Base-by-base conservation (phyloP, 30 jellyfish, hydroid and myxozoan genomes). In the Aurelia coerulea region DNA sequence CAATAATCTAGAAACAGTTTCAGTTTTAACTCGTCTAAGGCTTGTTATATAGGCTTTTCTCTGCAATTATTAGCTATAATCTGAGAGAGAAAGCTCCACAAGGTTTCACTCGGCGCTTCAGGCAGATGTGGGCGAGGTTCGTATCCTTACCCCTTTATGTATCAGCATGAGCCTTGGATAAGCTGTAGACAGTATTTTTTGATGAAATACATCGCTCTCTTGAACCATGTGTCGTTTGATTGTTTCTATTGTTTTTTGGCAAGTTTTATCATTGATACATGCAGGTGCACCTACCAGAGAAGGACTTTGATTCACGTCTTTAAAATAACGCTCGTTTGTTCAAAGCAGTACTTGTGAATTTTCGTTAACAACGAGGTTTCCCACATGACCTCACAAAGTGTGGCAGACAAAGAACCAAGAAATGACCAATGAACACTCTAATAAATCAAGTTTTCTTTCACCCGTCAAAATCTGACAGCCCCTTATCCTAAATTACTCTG, bases 271-370 rank as follows among this genome's bases (percentile, higher is more conserved):
- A 77, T 73, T 83, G 93, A 73, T 73, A 60, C 75, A 62, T 84
- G 93, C 93, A 84, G 93, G 93, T 84, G 93, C 66, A 84, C 93
- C 81, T 73, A 62, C 56, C 88, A 84, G 93, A 37, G 93, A 84
- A 54, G 53, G 62, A 63, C 58, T n/a, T 46, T 72, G 93, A 73
- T 73, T 73, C 88, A 15, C 89, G 35, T 78, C 65, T 15, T 33
- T 78, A 68, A 34, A 42, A 60, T 52, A 78, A 19, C 18, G 29
- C 54, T n/a, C 29, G 52, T n/a, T 62, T 18, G 29, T 64, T 41
- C 34, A 62, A 18, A 18, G 63, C 34, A 34, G 14, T 39, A 64
- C n/a, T 16, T 54, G 41, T 68, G 33, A 37, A 17, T 19, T 64
- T 19, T 37, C 34, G 51, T 41, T 33, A 17, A 78, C 53, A 49